Conservation (phyloP, 2,113 vertebrate genomes). For the Dromas ardeola region DNA sequence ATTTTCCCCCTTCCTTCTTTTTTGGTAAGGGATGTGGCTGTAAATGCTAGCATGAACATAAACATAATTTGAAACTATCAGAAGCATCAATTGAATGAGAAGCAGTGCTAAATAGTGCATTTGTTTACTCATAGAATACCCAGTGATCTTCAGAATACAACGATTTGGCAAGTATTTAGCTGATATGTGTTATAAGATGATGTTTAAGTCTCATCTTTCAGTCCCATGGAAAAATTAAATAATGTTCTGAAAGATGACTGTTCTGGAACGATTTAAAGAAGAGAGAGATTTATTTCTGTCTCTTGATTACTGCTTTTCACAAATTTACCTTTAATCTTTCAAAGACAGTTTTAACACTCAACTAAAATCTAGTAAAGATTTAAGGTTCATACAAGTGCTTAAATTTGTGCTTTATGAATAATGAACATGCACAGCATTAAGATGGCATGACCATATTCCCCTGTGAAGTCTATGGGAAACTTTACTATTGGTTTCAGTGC, state of each 20-base stretch:
- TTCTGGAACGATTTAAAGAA: not conserved
- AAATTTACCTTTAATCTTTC: not conserved
- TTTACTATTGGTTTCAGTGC: not conserved
- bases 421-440: not conserved
- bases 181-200: not conserved
- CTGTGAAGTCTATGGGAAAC: not conserved
- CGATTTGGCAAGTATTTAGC: conserved; percentile 10
- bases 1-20: not conserved
- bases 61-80: not conserved
- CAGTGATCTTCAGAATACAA: conserved; percentile 3
- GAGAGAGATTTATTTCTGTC: not conserved
- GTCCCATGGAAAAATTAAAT: not conserved
- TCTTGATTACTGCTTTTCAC: not conserved
- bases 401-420: not conserved
- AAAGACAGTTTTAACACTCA: not conserved
- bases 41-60: not conserved
- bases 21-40: not conserved
- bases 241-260: not conserved
- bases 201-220: conserved; percentile 1
- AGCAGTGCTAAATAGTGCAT: not conserved
- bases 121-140: conserved; percentile 25
- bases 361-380: not conserved
- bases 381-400: not conserved
- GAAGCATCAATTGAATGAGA: conserved; percentile 26
- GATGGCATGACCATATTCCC: not conserved